Evolutionary conservation across 2,888 invertebrate genomes (phyloP).

Genomic region (Agrochola litura): DNA sequence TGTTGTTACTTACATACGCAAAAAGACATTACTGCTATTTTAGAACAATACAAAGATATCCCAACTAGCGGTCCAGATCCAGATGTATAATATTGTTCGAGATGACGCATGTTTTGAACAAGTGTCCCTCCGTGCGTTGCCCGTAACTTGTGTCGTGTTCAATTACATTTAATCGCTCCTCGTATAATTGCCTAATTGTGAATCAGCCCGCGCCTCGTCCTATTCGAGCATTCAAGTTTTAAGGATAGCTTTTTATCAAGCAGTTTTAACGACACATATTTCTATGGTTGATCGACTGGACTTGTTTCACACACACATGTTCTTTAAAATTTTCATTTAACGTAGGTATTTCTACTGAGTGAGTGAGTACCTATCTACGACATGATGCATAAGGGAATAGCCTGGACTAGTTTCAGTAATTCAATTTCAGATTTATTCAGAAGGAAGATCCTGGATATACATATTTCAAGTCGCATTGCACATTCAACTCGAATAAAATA

Average conservation of each 20-base stretch:
- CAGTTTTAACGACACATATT: constrained; percentile 41
- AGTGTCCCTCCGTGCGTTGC: constrained; percentile 66
- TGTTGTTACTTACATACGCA: not conserved
- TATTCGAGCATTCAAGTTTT: constrained; percentile 55
- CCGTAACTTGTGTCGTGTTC: constrained; percentile 83
- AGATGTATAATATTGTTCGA: constrained; percentile 65
- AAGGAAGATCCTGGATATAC: constrained; percentile 26
- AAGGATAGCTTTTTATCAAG: constrained; percentile 51
- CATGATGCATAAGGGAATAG: constrained; percentile 21
- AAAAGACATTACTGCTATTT: constrained; percentile 36
- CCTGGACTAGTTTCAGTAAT: constrained; percentile 15
- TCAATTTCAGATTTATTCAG: constrained; percentile 50
- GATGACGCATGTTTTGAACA: constrained; percentile 75
- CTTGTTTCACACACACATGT: not conserved
- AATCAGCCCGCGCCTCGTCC: constrained; percentile 71
- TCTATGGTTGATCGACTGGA: constrained; percentile 1
- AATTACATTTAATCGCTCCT: constrained; percentile 89
- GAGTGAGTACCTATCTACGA: not conserved
- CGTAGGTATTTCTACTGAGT: constrained; percentile 10
- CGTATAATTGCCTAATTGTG: constrained; percentile 88
- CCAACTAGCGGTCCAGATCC: constrained; percentile 52
- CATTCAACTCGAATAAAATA: constrained; percentile 61
- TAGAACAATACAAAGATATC: constrained; percentile 30
- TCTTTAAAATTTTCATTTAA: constrained; percentile 4
- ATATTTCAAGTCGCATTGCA: constrained; percentile 58